Base-by-base conservation (phyloP, 2,797 vertebrate species). In the Selene dorsalis region DNA sequence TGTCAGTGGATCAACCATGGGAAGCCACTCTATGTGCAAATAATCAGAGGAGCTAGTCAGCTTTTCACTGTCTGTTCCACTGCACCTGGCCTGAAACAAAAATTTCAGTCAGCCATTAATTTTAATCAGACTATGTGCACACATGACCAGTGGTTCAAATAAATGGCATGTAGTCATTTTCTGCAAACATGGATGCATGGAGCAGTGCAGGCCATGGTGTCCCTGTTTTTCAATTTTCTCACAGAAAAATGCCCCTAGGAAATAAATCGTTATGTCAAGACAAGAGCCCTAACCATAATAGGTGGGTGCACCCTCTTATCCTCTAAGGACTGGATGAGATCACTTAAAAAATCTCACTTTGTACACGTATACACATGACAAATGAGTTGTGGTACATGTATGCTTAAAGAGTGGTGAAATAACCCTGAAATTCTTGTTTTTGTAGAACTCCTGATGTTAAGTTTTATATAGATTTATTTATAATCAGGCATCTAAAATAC, bases 61-160 rank as follows among this genome's bases (percentile, higher is more conserved):
- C 61, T 58, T 47, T 68, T 88, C 18, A 83, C 84, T 76, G 55
- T 35, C 20, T 0, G 59, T 84, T 84, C 72, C 64, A 59, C 43
- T 11, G 30, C 59, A 79, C 3, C 32, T 59, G 63, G 45, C 62
- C 48, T 62, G 4, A n/a, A 41, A 39, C 63, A 43, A 57, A 63
- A 47, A n/a, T 28, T 58, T 75, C 80, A 69, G 14, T 69, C 77
- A 85, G 66, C 65, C 56, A 60, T 87, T 80, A 5, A 73, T 82
- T 89, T 77, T 79, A 77, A 86, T 88, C 69, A 88, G 77, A 77
- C 20, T 24, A 48, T 26, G 61, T 28, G 47, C 30, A 72, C 64
- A 77, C 63, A 47, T 69, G 59, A 72, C 64, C 69, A 73, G 4
- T 1, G 1, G 32, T 3, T 79, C 63, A 73, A 59, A 57, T 50